Percentiles rank a stretch among this genome's conserved stretches.
phyloP scores from a whole-genome alignment of 2,888 invertebrate species.

The Campoplex nolae region DNA sequence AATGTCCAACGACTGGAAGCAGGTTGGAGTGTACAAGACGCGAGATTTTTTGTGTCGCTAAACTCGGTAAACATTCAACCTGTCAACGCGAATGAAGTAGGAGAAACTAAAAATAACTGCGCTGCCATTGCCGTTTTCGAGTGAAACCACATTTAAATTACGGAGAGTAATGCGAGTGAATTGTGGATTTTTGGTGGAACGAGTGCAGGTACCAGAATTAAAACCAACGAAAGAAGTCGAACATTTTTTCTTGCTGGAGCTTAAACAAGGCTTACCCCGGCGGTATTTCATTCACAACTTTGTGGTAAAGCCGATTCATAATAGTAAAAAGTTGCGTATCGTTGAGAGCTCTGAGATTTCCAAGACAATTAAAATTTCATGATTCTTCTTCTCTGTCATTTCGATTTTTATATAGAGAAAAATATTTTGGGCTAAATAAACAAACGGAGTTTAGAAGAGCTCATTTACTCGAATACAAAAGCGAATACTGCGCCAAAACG shows the following conservation, averaged over 20 bases:
- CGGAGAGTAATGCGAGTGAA: conserved; percentile 8
- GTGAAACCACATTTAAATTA: not conserved
- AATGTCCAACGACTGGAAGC: conserved; percentile 28
- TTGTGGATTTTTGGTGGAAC: conserved; percentile 15
- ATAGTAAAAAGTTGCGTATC: not conserved
- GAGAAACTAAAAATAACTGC: conserved; percentile 28
- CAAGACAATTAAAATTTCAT: not conserved
- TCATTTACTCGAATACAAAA: not conserved
- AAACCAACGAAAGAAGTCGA: conserved; percentile 25
- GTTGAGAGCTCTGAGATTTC: not conserved
- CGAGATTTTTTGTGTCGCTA: conserved; percentile 12
- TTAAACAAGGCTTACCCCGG: not conserved
- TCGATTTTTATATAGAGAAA: not conserved
- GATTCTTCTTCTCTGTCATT: not conserved
- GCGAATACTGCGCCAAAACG: not conserved
- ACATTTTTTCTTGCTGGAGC: conserved; percentile 32
- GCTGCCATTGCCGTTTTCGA: not conserved
- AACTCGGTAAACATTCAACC: conserved; percentile 23
- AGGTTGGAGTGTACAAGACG: conserved; percentile 23
- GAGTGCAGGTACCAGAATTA: conserved; percentile 16
- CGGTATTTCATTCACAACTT: not conserved
- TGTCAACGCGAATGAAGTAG: conserved; percentile 12
- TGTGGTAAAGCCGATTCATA: not conserved
- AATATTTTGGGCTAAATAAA: not conserved
- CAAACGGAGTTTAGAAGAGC: too few relatives aligned